Conservation (phyloP, 2,113 vertebrate genomes). For the Scomber scombrus region DNA sequence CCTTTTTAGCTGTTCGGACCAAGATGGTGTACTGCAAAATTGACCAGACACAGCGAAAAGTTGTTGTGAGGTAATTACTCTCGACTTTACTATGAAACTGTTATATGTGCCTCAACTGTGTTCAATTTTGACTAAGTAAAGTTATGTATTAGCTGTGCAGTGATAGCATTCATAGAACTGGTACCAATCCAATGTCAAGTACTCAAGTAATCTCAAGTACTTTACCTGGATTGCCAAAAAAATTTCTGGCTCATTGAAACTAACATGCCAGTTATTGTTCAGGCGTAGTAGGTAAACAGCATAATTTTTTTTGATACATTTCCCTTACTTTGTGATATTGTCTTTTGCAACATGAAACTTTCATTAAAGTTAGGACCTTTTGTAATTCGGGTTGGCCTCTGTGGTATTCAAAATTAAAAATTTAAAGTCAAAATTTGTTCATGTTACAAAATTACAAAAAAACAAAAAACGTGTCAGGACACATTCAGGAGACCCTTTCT, state of each 20-base stretch:
- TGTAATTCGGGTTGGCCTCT: not conserved
- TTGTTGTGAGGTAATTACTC: slow-evolving; percentile 94
- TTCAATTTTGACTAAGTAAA: not conserved
- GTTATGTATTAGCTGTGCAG: not conserved
- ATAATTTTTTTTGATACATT: not conserved
- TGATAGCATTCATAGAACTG: not conserved
- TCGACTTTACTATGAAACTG: not conserved
- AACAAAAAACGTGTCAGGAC: too few relatives aligned
- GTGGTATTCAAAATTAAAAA: not conserved
- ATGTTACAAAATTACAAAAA: not conserved
- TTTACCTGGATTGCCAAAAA: too few relatives aligned
- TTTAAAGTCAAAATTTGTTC: not conserved
- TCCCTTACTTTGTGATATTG: not conserved
- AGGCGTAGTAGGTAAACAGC: too few relatives aligned
- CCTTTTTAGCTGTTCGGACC: slow-evolving; percentile 93
- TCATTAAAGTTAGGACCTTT: not conserved
- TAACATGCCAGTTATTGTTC: too few relatives aligned
- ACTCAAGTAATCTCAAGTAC: too few relatives aligned
- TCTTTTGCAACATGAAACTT: not conserved
- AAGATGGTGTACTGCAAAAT: slow-evolving; percentile 99
- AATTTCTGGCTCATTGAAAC: too few relatives aligned
- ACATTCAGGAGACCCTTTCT: not conserved
- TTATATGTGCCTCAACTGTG: not conserved
- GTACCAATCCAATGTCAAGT: not conserved
- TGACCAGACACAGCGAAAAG: slow-evolving; percentile 97